Percentiles rank a stretch among this genome's conserved stretches.
These are phyloP conservation scores for Sphecodes monilicornis DNA, from an alignment of 2,888 invertebrate species.

Conservation along the genomic window DNA sequence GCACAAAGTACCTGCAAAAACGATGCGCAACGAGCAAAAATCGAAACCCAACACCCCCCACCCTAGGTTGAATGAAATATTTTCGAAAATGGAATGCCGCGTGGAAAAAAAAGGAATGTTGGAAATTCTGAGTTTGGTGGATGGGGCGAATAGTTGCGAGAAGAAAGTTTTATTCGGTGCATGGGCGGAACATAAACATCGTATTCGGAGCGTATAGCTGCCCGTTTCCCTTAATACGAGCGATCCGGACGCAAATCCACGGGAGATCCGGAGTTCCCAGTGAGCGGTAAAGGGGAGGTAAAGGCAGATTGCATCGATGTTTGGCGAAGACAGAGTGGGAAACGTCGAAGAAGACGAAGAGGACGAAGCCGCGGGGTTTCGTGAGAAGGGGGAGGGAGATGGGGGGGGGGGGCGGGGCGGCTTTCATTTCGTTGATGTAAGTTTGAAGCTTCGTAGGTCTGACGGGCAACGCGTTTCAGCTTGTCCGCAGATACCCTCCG, in stretches of 20 bases:
- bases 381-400: not conserved
- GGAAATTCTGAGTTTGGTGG: not conserved
- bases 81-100: not conserved
- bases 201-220: slow-evolving; percentile 7
- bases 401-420: slow-evolving; percentile 42
- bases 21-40: not conserved
- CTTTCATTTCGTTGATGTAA: slow-evolving; percentile 81
- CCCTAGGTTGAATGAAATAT: not conserved
- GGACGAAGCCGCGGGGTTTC: not conserved
- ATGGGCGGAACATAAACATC: slow-evolving; percentile 9
- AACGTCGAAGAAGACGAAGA: slow-evolving; percentile 23
- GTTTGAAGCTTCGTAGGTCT: slow-evolving; percentile 79
- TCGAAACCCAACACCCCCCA: not conserved
- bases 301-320: slow-evolving; percentile 43
- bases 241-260: slow-evolving; percentile 40
- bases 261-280: slow-evolving; percentile 36
- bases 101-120: not conserved
- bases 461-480: slow-evolving; percentile 75
- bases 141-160: not conserved
- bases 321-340: slow-evolving; percentile 21
- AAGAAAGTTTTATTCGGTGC: not conserved
- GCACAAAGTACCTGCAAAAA: not conserved
- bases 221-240: slow-evolving; percentile 24
- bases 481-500: slow-evolving; percentile 75
- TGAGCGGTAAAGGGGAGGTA: slow-evolving; percentile 34